Evolutionary conservation across 2,797 vertebrate species (phyloP).

Genomic region (Trichosurus vulpecula): DNA sequence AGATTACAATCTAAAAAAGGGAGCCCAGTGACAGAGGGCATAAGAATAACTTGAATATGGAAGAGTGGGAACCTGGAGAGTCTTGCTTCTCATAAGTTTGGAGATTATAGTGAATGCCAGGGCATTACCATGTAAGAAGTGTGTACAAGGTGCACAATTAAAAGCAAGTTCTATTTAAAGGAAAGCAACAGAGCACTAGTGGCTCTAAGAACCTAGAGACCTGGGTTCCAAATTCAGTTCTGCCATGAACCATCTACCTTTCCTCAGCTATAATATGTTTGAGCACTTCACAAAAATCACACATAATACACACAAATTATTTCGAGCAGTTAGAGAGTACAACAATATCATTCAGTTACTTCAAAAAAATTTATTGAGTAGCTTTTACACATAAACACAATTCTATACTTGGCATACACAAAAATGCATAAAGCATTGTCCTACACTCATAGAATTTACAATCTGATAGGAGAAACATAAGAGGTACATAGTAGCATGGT

Average conservation of each 20-base stretch:
- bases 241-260: neutral
- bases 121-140: slow-evolving; percentile 17
- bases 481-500: neutral
- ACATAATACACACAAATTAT: neutral
- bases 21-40: slow-evolving; percentile 22
- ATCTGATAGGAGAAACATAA: neutral
- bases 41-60: neutral
- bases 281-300: neutral
- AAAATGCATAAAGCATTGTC: neutral
- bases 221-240: slow-evolving; percentile 26
- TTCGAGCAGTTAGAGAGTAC: neutral
- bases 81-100: neutral
- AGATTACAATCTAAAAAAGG: slow-evolving; percentile 46
- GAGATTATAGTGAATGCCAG: slow-evolving; percentile 19
- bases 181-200: neutral
- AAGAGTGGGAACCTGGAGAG: slow-evolving; percentile 16
- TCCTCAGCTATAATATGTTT: neutral
- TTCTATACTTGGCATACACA: neutral
- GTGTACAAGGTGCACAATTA: neutral
- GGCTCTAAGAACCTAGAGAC: slow-evolving; percentile 8
- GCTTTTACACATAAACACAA: neutral
- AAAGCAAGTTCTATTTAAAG: neutral
- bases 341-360: neutral
- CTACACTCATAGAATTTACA: slow-evolving; percentile 7
- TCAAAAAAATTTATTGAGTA: neutral